A percentile compares a stretch with the other conserved stretches of the same genome.
phyloP scores from a whole-genome alignment of 2,888 invertebrate species.

The Liposcelis brunnea region DNA sequence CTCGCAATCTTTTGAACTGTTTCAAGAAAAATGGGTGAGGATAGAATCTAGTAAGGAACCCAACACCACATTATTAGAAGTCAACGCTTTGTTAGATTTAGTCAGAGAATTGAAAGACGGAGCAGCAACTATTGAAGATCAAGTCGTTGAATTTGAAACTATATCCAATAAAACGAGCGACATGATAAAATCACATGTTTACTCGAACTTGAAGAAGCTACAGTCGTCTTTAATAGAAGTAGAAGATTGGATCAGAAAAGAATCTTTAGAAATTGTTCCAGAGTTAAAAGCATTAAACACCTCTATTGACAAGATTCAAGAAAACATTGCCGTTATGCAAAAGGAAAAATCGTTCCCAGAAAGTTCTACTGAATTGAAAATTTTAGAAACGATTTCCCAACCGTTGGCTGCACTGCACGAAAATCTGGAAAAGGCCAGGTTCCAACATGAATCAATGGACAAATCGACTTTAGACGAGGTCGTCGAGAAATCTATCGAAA shows the following conservation, averaged over 20 bases:
- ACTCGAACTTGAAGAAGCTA: not conserved
- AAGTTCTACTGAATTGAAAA: too few species aligned
- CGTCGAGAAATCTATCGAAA: too few species aligned
- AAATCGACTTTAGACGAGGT: too few species aligned
- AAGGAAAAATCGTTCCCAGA: constrained; percentile 17
- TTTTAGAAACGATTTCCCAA: too few species aligned
- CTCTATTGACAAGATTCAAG: constrained; percentile 31
- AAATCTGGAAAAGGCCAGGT: too few species aligned
- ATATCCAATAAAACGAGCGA: not conserved
- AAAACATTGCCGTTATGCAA: constrained; percentile 31
- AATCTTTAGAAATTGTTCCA: not conserved
- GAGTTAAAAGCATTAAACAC: constrained; percentile 22
- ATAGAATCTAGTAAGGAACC: not conserved
- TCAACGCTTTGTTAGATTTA: not conserved
- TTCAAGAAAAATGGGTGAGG: constrained; percentile 5
- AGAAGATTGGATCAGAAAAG: not conserved
- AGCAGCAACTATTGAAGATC: not conserved
- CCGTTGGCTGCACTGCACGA: too few species aligned
- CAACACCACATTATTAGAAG: not conserved
- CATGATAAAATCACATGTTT: not conserved
- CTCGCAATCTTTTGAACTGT: constrained; percentile 5
- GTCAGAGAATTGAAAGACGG: not conserved
- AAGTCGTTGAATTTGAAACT: not conserved
- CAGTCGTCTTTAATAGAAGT: not conserved
- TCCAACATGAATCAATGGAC: too few species aligned